phyloP scores from a whole-genome alignment of 2,797 vertebrate species.

The Etheostoma nigrum region DNA sequence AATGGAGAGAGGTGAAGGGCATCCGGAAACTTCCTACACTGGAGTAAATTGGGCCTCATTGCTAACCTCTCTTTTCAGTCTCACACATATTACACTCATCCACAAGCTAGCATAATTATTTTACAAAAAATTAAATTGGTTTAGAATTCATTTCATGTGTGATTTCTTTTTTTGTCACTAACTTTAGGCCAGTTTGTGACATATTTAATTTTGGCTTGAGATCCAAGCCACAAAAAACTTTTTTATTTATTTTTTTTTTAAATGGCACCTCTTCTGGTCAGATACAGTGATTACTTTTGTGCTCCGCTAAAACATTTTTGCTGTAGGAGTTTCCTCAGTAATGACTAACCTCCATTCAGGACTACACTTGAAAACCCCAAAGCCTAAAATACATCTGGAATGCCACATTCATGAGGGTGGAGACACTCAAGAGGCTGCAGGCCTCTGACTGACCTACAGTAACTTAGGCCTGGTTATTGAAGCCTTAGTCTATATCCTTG shows the following conservation, averaged over 20 bases:
- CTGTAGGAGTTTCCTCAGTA: constrained; percentile 30
- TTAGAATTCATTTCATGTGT: not conserved
- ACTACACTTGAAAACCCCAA: constrained; percentile 56
- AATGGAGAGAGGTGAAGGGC: not conserved
- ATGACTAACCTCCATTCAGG: constrained; percentile 51
- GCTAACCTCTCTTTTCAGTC: not conserved
- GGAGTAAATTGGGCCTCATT: not conserved
- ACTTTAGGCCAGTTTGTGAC: not conserved
- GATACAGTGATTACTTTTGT: constrained; percentile 8
- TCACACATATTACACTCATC: not conserved
- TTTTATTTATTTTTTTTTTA: too few species aligned
- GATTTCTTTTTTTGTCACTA: not conserved
- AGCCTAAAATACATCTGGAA: constrained; percentile 67
- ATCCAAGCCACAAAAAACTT: too few species aligned
- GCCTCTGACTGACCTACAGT: constrained; percentile 48
- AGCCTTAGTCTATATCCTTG: not conserved
- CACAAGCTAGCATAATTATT: not conserved
- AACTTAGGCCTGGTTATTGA: constrained; percentile 5
- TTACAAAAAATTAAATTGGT: not conserved
- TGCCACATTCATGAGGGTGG: constrained; percentile 63
- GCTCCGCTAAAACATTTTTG: constrained; percentile 13
- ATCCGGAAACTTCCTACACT: not conserved
- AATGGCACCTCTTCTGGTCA: too few species aligned
- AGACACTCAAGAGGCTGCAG: constrained; percentile 21
- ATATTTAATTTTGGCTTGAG: too few species aligned